These are phyloP conservation scores for Oscheius sp. DNA, from an alignment of 2,888 invertebrate species.

Conservation along the genomic window DNA sequence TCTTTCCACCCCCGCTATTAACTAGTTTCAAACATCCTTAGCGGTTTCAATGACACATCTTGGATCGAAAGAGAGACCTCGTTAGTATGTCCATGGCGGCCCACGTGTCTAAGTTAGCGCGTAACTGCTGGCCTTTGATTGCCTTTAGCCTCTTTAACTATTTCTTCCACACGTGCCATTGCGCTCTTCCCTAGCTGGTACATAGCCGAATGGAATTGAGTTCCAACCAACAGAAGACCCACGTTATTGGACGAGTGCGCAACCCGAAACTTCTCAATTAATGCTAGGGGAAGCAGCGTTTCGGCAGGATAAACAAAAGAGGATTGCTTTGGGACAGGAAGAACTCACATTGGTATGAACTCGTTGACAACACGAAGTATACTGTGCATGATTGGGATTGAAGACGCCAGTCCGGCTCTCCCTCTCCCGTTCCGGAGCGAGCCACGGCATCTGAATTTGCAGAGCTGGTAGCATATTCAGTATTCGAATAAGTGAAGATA, in stretches of 20 bases:
- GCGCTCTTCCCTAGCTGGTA: neutral
- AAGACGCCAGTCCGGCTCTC: conserved; percentile 45
- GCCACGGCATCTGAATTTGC: conserved; percentile 26
- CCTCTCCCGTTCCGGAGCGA: conserved; percentile 9
- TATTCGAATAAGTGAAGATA: neutral
- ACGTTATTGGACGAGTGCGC: conserved; percentile 32
- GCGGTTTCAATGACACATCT: neutral
- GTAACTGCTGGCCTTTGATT: conserved; percentile 24
- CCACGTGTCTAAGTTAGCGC: conserved; percentile 26
- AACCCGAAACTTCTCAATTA: conserved; percentile 35
- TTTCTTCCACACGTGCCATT: conserved; percentile 1
- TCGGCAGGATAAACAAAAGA: conserved; percentile 10
- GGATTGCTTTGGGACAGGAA: neutral
- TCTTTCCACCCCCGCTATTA: too few relatives aligned
- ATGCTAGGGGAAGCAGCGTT: conserved; percentile 1
- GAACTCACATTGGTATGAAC: conserved; percentile 54
- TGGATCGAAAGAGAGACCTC: conserved; percentile 22
- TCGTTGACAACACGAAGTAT: conserved; percentile 60
- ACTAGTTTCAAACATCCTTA: too few relatives aligned
- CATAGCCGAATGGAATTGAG: conserved; percentile 9
- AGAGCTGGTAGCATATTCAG: conserved; percentile 9
- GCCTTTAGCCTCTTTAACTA: conserved; percentile 5
- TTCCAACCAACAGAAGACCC: conserved; percentile 17
- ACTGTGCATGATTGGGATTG: conserved; percentile 58
- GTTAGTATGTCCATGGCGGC: conserved; percentile 20